phyloP scores from a whole-genome alignment of 2,797 vertebrate species.

The Caiman crocodilus region DNA sequence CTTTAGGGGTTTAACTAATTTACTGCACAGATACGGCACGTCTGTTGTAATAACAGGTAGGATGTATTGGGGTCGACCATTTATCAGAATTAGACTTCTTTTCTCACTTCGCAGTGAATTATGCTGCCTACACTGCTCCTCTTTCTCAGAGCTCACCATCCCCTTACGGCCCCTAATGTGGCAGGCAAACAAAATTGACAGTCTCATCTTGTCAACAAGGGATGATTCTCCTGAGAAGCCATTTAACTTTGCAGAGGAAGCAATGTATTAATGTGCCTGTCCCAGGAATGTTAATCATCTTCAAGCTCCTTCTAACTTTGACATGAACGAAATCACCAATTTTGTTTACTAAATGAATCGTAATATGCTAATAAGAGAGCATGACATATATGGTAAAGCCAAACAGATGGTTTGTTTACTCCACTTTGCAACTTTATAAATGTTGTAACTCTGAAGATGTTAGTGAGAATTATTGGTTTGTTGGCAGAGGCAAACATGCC shows the following conservation, averaged over 20 bases:
- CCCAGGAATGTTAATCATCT: conserved; percentile 96
- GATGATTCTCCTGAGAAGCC: conserved; percentile 90
- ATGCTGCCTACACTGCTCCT: conserved; percentile 85
- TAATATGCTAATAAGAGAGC: conserved; percentile 90
- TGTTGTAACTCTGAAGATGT: conserved; percentile 84
- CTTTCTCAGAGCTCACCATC: conserved; percentile 83
- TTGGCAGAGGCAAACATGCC: conserved; percentile 77
- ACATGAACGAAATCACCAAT: conserved; percentile 90
- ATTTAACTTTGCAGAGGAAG: conserved; percentile 94
- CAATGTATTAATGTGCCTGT: conserved; percentile 89
- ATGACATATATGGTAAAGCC: conserved; percentile 90
- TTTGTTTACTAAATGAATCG: conserved; percentile 91
- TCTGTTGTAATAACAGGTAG: conserved; percentile 92
- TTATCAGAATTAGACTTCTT: conserved; percentile 94
- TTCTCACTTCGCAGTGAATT: conserved; percentile 88
- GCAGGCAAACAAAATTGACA: conserved; percentile 97
- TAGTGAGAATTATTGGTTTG: conserved; percentile 83
- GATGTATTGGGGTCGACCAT: conserved; percentile 90
- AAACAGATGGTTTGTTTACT: conserved; percentile 91
- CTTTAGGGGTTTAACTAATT: conserved; percentile 90
- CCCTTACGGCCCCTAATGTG: conserved; percentile 92
- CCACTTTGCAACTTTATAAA: conserved; percentile 86
- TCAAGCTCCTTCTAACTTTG: conserved; percentile 88
- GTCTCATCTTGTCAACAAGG: conserved; percentile 96
- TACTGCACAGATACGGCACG: conserved; percentile 87